Evolutionary conservation across 1,140 invertebrate species (phyloP).

Genomic region (Tetragnatha versicolor): DNA sequence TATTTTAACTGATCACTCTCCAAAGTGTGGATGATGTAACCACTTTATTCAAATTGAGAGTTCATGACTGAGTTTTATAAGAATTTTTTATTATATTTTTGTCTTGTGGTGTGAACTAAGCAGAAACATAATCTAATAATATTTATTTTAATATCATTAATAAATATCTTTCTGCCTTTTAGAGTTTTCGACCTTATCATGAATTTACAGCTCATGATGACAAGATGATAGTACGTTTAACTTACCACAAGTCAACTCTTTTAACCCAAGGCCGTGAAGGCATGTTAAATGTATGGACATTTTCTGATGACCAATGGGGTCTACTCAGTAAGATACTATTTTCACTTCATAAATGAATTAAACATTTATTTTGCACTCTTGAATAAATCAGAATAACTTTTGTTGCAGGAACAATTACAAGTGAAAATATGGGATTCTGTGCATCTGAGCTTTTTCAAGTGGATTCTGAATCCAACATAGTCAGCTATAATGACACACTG

Average conservation of each 20-base stretch:
- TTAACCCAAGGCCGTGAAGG: slow-evolving; percentile 35
- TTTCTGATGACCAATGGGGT: background rate
- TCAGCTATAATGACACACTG: background rate
- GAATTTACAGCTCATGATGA: slow-evolving; percentile 13
- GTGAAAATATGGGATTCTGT: slow-evolving; percentile 41
- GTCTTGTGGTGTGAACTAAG: background rate
- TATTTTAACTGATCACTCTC: no score
- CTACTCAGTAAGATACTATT: slow-evolving; percentile 15
- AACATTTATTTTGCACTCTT: background rate
- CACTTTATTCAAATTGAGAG: no score
- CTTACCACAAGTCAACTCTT: slow-evolving; percentile 6
- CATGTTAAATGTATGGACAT: slow-evolving; percentile 36
- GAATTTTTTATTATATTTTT: no score
- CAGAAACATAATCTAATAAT: background rate
- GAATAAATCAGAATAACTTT: background rate
- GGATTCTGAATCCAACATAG: background rate
- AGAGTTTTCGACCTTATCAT: slow-evolving; percentile 8
- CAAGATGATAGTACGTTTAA: slow-evolving; percentile 12
- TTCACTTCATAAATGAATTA: background rate
- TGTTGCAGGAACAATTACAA: slow-evolving; percentile 10
- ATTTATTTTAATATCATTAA: background rate
- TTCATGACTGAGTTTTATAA: no score
- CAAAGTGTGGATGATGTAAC: no score
- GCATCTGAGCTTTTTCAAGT: background rate
- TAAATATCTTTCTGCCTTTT: background rate